phyloP scores from a whole-genome alignment of 1,140 invertebrate species.

The Sminthurinus signatus region DNA sequence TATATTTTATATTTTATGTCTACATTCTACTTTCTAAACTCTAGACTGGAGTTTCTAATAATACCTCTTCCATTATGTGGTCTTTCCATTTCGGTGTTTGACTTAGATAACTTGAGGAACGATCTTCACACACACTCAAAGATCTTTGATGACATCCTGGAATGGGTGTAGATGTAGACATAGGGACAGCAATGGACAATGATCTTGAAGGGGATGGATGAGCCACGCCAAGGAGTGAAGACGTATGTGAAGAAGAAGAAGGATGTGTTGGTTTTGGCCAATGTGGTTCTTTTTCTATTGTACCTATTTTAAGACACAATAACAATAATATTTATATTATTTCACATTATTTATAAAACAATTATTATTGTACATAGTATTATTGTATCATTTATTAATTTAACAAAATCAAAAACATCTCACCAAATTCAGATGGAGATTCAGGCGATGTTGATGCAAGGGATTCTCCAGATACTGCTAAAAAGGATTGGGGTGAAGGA shows the following conservation, averaged over 20 bases:
- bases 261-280: not conserved
- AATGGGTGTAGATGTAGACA: not conserved
- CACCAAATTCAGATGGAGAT: constrained; percentile 18
- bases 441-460: constrained; percentile 23
- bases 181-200: not conserved
- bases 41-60: not conserved
- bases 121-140: constrained; percentile 25
- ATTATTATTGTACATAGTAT: no score
- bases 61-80: not conserved
- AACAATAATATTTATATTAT: no score
- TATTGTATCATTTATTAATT: no score
- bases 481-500: not conserved
- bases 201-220: not conserved
- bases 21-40: no score
- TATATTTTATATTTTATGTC: no score
- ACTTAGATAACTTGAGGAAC: not conserved
- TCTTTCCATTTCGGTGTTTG: not conserved
- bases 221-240: not conserved
- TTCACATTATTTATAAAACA: no score
- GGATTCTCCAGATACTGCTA: constrained; percentile 21
- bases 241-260: no score
- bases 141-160: constrained; percentile 19
- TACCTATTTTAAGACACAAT: no score
- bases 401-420: no score
- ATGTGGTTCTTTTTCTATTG: no score